Base-by-base conservation (phyloP, 2,113 vertebrate genomes). In the Micronisus gabar region DNA sequence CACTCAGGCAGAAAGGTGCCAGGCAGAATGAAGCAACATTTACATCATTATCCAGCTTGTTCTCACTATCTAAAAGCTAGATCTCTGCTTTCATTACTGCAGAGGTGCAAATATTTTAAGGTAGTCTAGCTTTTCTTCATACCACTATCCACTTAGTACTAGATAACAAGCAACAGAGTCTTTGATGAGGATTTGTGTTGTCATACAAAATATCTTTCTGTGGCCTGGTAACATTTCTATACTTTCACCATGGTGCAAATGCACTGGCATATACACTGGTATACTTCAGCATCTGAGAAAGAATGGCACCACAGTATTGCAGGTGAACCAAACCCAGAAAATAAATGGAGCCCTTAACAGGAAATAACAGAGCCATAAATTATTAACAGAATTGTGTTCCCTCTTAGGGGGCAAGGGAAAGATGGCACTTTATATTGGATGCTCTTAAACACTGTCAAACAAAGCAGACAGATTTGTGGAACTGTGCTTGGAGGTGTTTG, bases 21-120 rank as follows among this genome's bases (percentile, higher is more conserved):
- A 93, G 82, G 55, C 72, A 88, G 83, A 88, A 84, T 71, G 72
- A 94, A 91, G 94, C 86, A 93, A 86, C 66, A 41, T 81, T 86
- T 84, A 91, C 93, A 91, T 82, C 68, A 84, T 72, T 88, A 92
- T 26, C 43, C 90, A 94, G 67, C 62, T 70, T 88, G 58, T 90
- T 92, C 90, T 90, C 78, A 53, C 79, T 90, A 96, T 90, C 88
- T 92, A 40, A 21, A 86, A 91, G 48, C 30, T 26, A 45, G 43
- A 95, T 95, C 90, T 92, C 70, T 5, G 7, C 76, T 89, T 89
- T 75, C 59, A 92, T 56, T 91, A 75, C 40, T 75, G 66, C 74
- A 80, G 43, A 91, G 29, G 79, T 88, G 72, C 76, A 88, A 52
- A 53, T 84, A 86, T 45, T 90, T 95, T 88, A 95, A 91, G 52